Evolutionary conservation across 2,888 invertebrate species (phyloP), one percentile per base, ranked within the genome.

Genomic region (Caenorhabditis plicata): DNA sequence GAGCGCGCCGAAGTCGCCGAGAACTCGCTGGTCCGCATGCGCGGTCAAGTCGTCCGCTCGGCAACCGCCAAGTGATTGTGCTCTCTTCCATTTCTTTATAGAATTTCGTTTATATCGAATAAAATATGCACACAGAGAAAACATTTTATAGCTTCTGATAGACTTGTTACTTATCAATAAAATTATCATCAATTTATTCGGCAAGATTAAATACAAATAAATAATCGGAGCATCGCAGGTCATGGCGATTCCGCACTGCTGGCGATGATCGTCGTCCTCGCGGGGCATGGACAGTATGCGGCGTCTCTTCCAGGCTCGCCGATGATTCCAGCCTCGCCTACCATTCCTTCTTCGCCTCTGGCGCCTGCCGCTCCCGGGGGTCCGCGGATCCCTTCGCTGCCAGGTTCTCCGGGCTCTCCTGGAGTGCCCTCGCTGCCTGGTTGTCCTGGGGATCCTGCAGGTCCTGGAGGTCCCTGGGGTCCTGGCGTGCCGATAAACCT

Each of bases 1-100:
- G 84, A 84, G 72, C 80, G 84, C 23, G 84, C 84, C 46, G 84
- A 84, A 60, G 74, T 80, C 42, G 83, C 85, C 41, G 84, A 84
- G 73, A 81, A 80, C 66, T 78, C 81, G 31, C 74, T 85, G 33
- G 77, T 81, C 53, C 83, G 84, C 64, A 79, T 85, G 68, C 81
- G 84, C 39, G 64, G 64, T 27, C 56, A 57, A 35, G 63, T 63
- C 29, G 51, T 55, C 29, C 49, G 55, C 22, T 63, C 63, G 32
- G 56, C 56, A 19, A 63, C 63, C 45, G 49, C 51, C 55, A 62
- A 62, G 52, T 52, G 56, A 50, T 31, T 38, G 23, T 42, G 43
- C 57, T 35, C 35, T 27, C 11, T 15, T 43, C 52, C 42, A 33
- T 52, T 40, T 58, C 52, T 48, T 45, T 7, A 36, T 33, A 22